A percentile compares a stretch with the other conserved stretches of the same genome.
Conservation (phyloP, 1,140 invertebrate genomes). For the Heliconius hewitsoni region DNA sequence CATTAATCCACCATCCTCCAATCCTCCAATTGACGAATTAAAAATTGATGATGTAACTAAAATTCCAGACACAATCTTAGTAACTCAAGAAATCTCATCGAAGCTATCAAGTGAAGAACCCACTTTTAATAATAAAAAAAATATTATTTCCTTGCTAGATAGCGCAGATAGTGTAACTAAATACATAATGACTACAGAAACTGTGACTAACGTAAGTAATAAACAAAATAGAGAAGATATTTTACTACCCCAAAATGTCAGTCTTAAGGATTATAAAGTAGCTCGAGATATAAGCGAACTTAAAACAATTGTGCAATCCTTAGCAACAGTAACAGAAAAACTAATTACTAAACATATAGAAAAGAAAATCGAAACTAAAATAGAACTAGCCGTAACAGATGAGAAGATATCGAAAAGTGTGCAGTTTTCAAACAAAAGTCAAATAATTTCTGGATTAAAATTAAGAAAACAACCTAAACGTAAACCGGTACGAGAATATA, state of each 20-base stretch:
- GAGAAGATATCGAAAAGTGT: conserved; percentile 47
- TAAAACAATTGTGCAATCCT: conserved; percentile 53
- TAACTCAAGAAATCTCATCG: background rate
- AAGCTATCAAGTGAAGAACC: background rate
- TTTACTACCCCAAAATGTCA: conserved; percentile 19
- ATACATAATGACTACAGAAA: conserved; percentile 47
- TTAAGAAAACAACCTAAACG: conserved; percentile 52
- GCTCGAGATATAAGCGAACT: conserved; percentile 56
- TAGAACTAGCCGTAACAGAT: background rate
- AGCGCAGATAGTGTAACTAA: conserved; percentile 52
- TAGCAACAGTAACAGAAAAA: conserved; percentile 51
- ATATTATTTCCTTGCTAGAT: conserved; percentile 62
- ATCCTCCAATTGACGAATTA: background rate
- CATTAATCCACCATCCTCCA: background rate
- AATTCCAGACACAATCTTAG: background rate
- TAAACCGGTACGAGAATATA: conserved; percentile 42
- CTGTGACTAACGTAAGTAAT: conserved; percentile 32
- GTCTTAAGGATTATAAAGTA: conserved; percentile 44
- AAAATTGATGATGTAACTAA: background rate
- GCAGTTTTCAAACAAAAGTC: conserved; percentile 52
- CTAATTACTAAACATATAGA: conserved; percentile 49
- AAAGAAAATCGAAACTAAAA: conserved; percentile 6
- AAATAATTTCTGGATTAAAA: conserved; percentile 51
- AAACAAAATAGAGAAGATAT: conserved; percentile 27
- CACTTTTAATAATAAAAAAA: conserved; percentile 27